A percentile compares a stretch with the other conserved stretches of the same genome.
Conservation (phyloP, 2,797 vertebrate species). For the Hoplostethus atlanticus region DNA sequence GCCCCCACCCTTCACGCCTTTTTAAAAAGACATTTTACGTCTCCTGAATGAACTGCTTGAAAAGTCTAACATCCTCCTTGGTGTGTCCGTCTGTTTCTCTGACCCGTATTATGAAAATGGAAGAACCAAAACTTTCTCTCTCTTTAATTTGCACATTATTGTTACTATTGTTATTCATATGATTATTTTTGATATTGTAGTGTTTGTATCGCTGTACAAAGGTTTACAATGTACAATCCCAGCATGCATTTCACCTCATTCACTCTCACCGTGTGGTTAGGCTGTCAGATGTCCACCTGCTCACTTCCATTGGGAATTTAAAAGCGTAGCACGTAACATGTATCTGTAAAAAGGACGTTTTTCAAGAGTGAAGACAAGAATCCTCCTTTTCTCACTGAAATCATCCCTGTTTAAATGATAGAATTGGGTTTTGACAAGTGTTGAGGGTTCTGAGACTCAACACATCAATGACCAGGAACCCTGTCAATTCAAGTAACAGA, state of each 20-base stretch:
- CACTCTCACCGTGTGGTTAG: not conserved
- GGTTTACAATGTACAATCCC: slow-evolving; percentile 35
- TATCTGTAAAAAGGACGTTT: not conserved
- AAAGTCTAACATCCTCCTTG: slow-evolving; percentile 47
- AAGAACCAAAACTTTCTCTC: slow-evolving; percentile 33
- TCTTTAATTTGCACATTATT: slow-evolving; percentile 66
- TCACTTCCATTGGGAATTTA: not conserved
- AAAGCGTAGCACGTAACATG: not conserved
- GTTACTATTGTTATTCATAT: slow-evolving; percentile 46
- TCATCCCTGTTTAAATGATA: no score
- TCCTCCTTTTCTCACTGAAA: no score
- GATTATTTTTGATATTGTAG: slow-evolving; percentile 66
- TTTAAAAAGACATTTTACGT: slow-evolving; percentile 51
- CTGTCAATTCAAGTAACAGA: not conserved
- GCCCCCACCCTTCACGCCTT: slow-evolving; percentile 27
- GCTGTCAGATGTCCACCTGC: not conserved
- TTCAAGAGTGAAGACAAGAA: not conserved
- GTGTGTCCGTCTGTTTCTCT: slow-evolving; percentile 37
- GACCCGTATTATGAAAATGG: slow-evolving; percentile 24
- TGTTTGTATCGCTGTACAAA: slow-evolving; percentile 43
- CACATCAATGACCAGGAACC: slow-evolving; percentile 4
- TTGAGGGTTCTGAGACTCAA: not conserved
- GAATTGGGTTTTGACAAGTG: not conserved
- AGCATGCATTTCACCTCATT: slow-evolving; percentile 19
- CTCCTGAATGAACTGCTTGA: slow-evolving; percentile 67